Conservation (phyloP, 2,797 vertebrate genomes). For the Novumbra hubbsi region DNA sequence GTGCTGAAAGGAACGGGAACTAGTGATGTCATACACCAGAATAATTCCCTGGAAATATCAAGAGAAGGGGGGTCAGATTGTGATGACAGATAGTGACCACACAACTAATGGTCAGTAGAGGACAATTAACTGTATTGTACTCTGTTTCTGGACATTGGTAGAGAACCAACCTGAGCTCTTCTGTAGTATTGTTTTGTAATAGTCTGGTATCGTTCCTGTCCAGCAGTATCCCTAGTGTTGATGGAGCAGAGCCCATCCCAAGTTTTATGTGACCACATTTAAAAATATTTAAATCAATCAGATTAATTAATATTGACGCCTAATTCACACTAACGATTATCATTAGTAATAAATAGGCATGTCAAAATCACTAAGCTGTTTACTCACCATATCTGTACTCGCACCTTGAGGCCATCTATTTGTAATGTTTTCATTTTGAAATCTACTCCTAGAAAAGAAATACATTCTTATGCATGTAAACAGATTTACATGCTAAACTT, state of each 20-base stretch:
- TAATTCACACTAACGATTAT: not conserved
- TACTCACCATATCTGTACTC: slow-evolving; percentile 94
- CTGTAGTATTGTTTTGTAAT: slow-evolving; percentile 97
- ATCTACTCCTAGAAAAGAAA: slow-evolving; percentile 81
- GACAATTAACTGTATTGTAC: not conserved
- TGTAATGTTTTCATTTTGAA: slow-evolving; percentile 98
- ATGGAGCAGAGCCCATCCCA: slow-evolving; percentile 22
- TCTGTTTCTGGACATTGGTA: not conserved
- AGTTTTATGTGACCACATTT: not conserved
- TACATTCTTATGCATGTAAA: not conserved
- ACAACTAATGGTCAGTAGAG: not conserved
- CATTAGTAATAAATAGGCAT: not conserved
- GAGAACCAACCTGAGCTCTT: slow-evolving; percentile 82
- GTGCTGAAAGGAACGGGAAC: slow-evolving; percentile 86
- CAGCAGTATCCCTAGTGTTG: slow-evolving; percentile 88
- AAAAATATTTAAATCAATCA: not conserved
- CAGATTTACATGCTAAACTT: not conserved
- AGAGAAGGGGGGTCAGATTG: slow-evolving; percentile 8
- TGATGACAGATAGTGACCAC: not conserved
- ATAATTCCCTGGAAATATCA: slow-evolving; percentile 80
- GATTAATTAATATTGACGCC: not conserved
- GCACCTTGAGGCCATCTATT: slow-evolving; percentile 89
- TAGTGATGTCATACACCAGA: slow-evolving; percentile 91
- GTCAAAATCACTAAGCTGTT: not conserved
- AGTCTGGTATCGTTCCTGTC: slow-evolving; percentile 94